Base-by-base conservation (phyloP, 2,113 vertebrate genomes). In the Microcebus tavaratra region DNA sequence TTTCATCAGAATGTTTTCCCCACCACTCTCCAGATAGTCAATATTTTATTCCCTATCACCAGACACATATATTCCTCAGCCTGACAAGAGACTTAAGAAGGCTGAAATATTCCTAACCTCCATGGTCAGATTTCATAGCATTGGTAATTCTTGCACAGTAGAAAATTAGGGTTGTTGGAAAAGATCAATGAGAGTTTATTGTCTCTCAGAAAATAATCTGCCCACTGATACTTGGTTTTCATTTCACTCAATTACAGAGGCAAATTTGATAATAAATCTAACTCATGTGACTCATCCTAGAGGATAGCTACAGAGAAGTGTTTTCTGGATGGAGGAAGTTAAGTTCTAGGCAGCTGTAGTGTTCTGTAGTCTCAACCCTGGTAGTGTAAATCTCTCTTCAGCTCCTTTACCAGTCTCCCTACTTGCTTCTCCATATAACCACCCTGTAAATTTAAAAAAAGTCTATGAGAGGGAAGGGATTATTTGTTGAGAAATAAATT, bases 181-280 rank as follows among this genome's bases (percentile, higher is more conserved):
- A 84, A 93, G 27, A 18, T 50, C 27, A 76, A 78, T 15, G 29
- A 72, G 17, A 67, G 17, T 67, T 76, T 91, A 45, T 73, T 72
- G 61, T 53, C 91, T 88, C 42, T 86, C 34, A 88, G 42, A 91
- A 61, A 95, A 72, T 79, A 92, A 75, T 75, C 55, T 90, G 29
- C 27, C 20, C 45, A 39, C 17, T 76, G 42, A 88, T 48, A 83
- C 3, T 45, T 94, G 53, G 59, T 9, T 95, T 95, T 87, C 11
- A 67, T 92, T 92, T 93, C 72, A 48, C 45, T 84, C 13, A 61
- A 25, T 85, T 65, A 45, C 2, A 83, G 36, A 86, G 39, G 6
- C 27, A 81, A 75, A 73, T 10, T 79, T 25, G 36, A 13, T 67
- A 67, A 61, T 87, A 95, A 97, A 88, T 90, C 57, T 65, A 80